Percentiles rank a stretch among this genome's conserved stretches.
phyloP scores from a whole-genome alignment of 2,113 vertebrate species.

The Pluvialis apricaria region DNA sequence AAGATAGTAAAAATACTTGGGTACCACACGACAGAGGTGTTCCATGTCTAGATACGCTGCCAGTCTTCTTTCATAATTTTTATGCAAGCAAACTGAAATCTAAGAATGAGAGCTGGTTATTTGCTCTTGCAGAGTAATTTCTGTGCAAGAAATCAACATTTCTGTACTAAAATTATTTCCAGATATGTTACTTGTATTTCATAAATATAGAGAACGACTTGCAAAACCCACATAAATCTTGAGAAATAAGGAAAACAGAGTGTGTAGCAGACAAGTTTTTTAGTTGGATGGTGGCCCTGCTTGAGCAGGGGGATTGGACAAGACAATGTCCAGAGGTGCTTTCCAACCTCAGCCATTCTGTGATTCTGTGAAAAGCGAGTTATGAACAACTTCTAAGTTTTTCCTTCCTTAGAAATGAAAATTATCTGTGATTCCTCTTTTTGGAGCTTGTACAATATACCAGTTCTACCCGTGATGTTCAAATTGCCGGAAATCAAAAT shows the following conservation, averaged over 20 bases:
- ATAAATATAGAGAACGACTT: background rate
- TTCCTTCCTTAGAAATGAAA: background rate
- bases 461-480: background rate
- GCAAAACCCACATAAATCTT: background rate
- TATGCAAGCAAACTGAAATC: background rate
- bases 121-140: background rate
- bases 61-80: background rate
- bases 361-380: background rate
- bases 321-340: background rate
- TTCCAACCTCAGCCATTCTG: background rate
- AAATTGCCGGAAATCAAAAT: background rate
- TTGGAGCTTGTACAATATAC: background rate
- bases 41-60: background rate
- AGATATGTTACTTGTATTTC: background rate
- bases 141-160: background rate
- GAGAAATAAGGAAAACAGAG: background rate
- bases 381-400: background rate
- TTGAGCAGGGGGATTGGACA: background rate
- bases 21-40: background rate
- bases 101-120: background rate
- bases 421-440: background rate
- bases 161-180: background rate
- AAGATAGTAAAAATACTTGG: background rate
- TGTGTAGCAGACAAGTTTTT: background rate
- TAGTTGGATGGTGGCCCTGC: background rate